Conservation (phyloP, 2,888 invertebrate genomes). For the Phortica okadai region DNA sequence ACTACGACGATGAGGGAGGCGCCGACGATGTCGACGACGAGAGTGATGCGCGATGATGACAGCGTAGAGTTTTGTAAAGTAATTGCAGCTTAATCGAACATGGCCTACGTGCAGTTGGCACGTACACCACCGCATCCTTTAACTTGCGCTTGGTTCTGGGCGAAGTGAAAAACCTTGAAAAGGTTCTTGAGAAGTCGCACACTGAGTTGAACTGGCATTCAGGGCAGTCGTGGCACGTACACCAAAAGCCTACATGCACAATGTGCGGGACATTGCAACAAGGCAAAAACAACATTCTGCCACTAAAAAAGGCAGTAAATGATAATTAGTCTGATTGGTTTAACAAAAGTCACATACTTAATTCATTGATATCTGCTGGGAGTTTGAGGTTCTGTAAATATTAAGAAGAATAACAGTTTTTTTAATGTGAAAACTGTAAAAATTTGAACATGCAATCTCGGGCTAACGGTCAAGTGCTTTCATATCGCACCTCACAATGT, state of each 20-base stretch:
- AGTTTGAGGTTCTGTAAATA: no score
- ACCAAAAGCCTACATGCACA: neutral
- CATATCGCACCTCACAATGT: no score
- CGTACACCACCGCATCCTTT: constrained; percentile 48
- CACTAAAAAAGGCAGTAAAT: no score
- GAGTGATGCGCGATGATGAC: neutral
- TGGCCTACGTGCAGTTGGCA: constrained; percentile 59
- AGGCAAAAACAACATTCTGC: no score
- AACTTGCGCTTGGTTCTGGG: neutral
- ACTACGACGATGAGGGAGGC: neutral
- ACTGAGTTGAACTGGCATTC: neutral
- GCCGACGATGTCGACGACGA: neutral
- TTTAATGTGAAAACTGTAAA: no score
- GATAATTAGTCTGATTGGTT: no score
- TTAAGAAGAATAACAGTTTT: no score
- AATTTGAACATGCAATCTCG: no score
- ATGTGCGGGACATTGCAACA: neutral
- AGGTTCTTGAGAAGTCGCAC: constrained; percentile 48
- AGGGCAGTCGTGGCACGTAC: constrained; percentile 44
- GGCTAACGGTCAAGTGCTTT: no score
- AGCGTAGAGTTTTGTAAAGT: neutral
- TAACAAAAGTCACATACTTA: no score
- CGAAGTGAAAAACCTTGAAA: constrained; percentile 59
- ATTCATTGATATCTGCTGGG: no score
- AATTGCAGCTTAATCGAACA: constrained; percentile 11